Evolutionary conservation across 2,797 vertebrate genomes (phyloP).

Genomic region (Melanotaenia boesemani): DNA sequence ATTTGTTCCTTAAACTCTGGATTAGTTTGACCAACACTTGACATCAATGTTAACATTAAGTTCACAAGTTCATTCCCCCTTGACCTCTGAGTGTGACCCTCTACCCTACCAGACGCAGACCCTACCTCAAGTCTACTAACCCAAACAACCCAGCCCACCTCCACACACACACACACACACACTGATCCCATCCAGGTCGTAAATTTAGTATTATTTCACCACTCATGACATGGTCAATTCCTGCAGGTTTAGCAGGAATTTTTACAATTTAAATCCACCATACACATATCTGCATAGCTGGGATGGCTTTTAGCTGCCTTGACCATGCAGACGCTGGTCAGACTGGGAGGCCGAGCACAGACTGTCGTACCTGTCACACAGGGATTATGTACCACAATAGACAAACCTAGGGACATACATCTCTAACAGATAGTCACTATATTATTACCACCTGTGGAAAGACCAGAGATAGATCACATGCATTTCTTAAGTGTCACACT

Average conservation of each 20-base stretch:
- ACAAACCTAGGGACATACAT: conserved; percentile 35
- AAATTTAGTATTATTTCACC: conserved; percentile 73
- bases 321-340: conserved; percentile 28
- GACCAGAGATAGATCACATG: background rate
- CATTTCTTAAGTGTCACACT: background rate
- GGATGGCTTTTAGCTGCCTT: conserved; percentile 53
- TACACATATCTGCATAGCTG: conserved; percentile 64
- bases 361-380: conserved; percentile 11
- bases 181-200: conserved; percentile 53
- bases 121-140: conserved; percentile 13
- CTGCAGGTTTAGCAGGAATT: conserved; percentile 63
- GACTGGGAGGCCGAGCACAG: conserved; percentile 15
- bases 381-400: conserved; percentile 39
- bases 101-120: background rate
- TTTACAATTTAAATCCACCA: conserved; percentile 73
- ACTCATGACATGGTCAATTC: conserved; percentile 53
- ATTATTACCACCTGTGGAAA: conserved; percentile 19
- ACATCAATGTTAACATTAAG: conserved; percentile 69
- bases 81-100: conserved; percentile 59
- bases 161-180: conserved; percentile 3
- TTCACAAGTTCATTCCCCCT: conserved; percentile 69
- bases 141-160: background rate
- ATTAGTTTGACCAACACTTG: conserved; percentile 78
- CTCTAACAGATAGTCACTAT: conserved; percentile 19
- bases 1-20: conserved; percentile 64